Conservation (phyloP, 2,888 invertebrate species). For the Schrankia costaestrigalis region DNA sequence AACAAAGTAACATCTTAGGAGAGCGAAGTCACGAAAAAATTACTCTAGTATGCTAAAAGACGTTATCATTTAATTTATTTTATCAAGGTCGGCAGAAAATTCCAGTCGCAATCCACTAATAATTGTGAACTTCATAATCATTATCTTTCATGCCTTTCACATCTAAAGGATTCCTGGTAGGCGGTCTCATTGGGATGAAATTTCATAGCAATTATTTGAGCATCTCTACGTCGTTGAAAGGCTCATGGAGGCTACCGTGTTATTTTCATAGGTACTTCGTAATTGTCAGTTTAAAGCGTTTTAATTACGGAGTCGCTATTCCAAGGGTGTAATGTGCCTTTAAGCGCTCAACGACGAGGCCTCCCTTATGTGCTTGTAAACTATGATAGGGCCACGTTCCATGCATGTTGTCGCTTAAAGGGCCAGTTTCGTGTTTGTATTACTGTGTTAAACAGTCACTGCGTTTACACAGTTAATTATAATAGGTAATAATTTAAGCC, state of each 20-base stretch:
- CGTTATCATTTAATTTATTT: no score
- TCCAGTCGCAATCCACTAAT: conserved; percentile 7
- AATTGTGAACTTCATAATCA: conserved; percentile 2
- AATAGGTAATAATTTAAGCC: conserved; percentile 34
- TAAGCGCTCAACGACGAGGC: conserved; percentile 55
- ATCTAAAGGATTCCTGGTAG: conserved; percentile 6
- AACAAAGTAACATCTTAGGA: no score
- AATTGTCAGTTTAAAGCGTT: conserved; percentile 74
- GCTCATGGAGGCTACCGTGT: conserved; percentile 37
- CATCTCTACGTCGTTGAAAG: conserved; percentile 35
- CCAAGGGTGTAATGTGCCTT: conserved; percentile 70
- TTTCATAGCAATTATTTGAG: conserved; percentile 26
- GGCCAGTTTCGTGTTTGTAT: conserved; percentile 50
- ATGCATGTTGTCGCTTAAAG: conserved; percentile 44
- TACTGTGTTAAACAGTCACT: conserved; percentile 49
- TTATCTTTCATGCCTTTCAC: conserved; percentile 4
- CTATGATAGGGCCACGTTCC: conserved; percentile 57
- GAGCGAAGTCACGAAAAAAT: background rate
- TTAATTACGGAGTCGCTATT: conserved; percentile 74
- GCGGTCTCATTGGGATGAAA: conserved; percentile 17
- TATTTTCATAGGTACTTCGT: conserved; percentile 55
- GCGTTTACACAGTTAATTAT: conserved; percentile 46
- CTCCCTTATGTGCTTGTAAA: conserved; percentile 64
- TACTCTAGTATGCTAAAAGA: no score
- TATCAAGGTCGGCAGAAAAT: no score